A percentile compares a stretch with the other conserved stretches of the same genome.
Evolutionary conservation across 2,113 vertebrate species (phyloP).

Genomic region (Eulemur macaco): DNA sequence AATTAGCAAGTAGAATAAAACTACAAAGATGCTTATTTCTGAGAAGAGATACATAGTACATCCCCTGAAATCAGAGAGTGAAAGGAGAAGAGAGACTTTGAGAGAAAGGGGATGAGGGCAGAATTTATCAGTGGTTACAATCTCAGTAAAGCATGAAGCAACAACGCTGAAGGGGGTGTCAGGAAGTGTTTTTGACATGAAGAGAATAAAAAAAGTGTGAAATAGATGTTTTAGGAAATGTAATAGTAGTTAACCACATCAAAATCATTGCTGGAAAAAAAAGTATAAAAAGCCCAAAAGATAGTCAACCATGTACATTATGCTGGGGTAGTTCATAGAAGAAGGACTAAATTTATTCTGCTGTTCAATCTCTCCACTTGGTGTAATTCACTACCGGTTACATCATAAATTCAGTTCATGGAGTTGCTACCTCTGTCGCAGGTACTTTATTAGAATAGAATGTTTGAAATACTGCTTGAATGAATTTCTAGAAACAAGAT

Average conservation of each 20-base stretch:
- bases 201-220: neutral
- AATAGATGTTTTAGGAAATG: neutral
- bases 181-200: neutral
- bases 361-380: neutral
- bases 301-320: neutral
- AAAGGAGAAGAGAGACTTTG: neutral
- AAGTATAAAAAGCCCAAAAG: neutral
- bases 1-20: conserved; percentile 5
- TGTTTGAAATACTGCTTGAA: neutral
- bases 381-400: neutral
- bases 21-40: neutral
- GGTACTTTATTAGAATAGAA: neutral
- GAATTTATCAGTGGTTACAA: neutral
- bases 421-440: neutral
- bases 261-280: neutral
- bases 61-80: neutral
- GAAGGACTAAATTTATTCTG: neutral
- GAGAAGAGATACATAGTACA: neutral
- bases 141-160: neutral
- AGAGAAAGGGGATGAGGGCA: neutral
- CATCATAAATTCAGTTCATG: neutral
- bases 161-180: neutral
- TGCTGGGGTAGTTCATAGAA: neutral
- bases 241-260: neutral
- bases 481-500: neutral